Percentiles rank a stretch among this genome's conserved stretches.
These are phyloP conservation scores for Microtus ochrogaster DNA, from an alignment of 2,113 vertebrate species.

Conservation along the genomic window DNA sequence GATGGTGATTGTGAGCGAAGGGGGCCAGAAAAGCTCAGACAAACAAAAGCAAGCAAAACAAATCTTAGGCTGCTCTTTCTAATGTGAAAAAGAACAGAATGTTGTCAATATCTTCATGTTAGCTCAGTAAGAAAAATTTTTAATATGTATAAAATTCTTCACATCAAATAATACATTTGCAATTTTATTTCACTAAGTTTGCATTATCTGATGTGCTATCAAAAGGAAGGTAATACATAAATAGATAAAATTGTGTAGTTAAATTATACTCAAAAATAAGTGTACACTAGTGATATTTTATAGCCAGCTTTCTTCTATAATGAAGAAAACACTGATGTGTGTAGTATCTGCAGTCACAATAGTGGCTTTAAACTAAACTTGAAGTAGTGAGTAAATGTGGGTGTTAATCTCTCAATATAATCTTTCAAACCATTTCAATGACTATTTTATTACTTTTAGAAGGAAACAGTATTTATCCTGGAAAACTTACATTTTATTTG, in stretches of 20 bases:
- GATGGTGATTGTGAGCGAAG: fast-evolving
- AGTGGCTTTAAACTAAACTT: not conserved
- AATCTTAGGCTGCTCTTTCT: not conserved
- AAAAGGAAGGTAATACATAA: not conserved
- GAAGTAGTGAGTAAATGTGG: not conserved
- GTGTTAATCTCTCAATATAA: not conserved
- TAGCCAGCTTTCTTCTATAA: not conserved
- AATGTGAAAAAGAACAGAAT: not conserved
- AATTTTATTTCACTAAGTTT: not conserved
- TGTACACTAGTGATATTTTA: not conserved
- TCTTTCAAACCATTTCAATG: not conserved
- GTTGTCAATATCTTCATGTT: not conserved
- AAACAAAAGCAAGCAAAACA: not conserved
- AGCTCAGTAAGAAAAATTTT: not conserved
- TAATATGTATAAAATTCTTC: not conserved
- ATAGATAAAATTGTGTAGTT: not conserved
- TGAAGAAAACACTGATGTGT: not conserved
- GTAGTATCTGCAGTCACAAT: not conserved
- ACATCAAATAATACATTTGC: not conserved
- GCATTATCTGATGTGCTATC: not conserved
- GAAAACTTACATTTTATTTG: not conserved
- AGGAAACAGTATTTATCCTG: not conserved
- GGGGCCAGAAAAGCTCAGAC: not conserved
- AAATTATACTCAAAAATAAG: not conserved
- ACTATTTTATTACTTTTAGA: not conserved